phyloP scores from a whole-genome alignment of 2,113 vertebrate species.

The Mormyrus iriodes region DNA sequence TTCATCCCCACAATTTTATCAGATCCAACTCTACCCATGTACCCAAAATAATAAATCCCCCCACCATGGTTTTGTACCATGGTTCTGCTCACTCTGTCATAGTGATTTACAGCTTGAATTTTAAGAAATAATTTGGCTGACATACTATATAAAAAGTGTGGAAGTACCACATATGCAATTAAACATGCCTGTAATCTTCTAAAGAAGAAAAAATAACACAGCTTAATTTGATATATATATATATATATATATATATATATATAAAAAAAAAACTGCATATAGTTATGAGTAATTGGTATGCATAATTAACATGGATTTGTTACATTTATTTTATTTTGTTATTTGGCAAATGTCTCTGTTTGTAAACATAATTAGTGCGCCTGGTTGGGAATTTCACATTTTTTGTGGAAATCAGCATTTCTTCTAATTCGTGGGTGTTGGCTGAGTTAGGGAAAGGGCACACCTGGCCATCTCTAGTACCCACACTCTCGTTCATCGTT shows the following conservation, averaged over 20 bases:
- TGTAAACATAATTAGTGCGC: slow-evolving; percentile 22
- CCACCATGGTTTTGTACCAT: background rate
- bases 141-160: background rate
- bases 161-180: background rate
- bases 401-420: slow-evolving; percentile 16
- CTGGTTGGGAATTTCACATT: slow-evolving; percentile 12
- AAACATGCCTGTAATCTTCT: background rate
- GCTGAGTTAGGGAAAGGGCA: background rate
- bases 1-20: background rate
- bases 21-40: background rate
- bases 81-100: background rate
- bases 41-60: background rate
- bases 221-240: background rate
- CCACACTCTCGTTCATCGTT: background rate
- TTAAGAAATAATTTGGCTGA: background rate
- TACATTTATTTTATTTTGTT: slow-evolving; percentile 9
- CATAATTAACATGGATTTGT: slow-evolving; percentile 12
- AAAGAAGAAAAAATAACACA: background rate
- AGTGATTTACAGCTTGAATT: background rate
- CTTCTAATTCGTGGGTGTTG: background rate
- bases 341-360: background rate
- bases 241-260: background rate
- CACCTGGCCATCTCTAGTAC: background rate
- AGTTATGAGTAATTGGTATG: background rate
- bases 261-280: background rate